Evolutionary conservation across 2,888 invertebrate genomes (phyloP).

Genomic region (Scaptomyza parva): DNA sequence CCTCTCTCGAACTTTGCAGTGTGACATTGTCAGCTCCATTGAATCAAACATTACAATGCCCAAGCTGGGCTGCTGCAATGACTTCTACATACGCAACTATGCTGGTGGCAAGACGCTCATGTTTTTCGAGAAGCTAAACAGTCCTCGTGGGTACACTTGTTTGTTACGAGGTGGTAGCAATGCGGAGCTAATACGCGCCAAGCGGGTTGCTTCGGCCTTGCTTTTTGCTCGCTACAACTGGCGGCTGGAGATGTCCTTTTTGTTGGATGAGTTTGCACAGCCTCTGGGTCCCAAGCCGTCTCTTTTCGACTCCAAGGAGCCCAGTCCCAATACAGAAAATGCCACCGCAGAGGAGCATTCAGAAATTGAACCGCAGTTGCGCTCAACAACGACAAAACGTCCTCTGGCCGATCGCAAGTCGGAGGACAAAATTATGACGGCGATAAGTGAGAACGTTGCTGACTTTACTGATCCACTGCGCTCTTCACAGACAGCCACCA

Average conservation of each 20-base stretch:
- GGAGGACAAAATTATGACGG: conserved; percentile 86
- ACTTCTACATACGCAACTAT: conserved; percentile 90
- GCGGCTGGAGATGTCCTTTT: conserved; percentile 95
- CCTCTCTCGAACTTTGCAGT: conserved; percentile 91
- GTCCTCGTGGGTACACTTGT: conserved; percentile 93
- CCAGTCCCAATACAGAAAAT: conserved; percentile 79
- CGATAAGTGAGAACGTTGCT: conserved; percentile 84
- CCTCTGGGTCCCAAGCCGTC: conserved; percentile 87
- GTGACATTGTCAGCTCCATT: conserved; percentile 93
- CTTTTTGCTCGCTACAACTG: conserved; percentile 92
- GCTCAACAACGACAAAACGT: conserved; percentile 39
- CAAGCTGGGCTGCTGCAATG: conserved; percentile 92
- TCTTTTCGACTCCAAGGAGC: conserved; percentile 85
- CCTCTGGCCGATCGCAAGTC: conserved; percentile 76
- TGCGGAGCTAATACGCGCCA: conserved; percentile 92
- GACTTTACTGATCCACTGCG: conserved; percentile 94
- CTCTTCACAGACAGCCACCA: conserved; percentile 82
- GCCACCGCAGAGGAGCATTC: conserved; percentile 59
- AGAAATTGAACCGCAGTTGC: conserved; percentile 43
- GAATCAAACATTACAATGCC: conserved; percentile 94
- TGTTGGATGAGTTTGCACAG: conserved; percentile 93
- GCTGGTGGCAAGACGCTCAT: conserved; percentile 93
- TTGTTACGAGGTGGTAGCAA: conserved; percentile 92
- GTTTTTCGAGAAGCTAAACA: conserved; percentile 96
- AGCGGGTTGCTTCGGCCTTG: conserved; percentile 92